phyloP scores from a whole-genome alignment of 2,888 invertebrate genomes.

The Agonum fuliginosum region DNA sequence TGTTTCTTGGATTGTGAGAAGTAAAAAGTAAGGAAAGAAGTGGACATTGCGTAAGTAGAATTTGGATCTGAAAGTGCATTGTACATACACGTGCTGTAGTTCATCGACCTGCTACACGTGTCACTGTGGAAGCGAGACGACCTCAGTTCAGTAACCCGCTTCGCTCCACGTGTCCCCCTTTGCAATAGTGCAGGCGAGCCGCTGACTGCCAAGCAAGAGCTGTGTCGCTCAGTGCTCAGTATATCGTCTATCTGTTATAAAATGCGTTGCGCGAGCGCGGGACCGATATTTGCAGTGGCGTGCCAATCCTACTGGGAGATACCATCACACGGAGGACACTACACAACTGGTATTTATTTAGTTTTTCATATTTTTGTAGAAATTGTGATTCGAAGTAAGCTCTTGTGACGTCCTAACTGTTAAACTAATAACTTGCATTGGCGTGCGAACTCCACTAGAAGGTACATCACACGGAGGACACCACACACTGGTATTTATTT shows the following conservation, averaged over 20 bases:
- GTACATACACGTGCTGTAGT: conserved; percentile 50
- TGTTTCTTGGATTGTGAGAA: background rate
- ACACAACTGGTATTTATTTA: too few relatives aligned
- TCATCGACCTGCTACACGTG: conserved; percentile 58
- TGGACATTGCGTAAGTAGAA: conserved; percentile 7
- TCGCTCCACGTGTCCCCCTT: conserved; percentile 57
- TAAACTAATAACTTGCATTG: too few relatives aligned
- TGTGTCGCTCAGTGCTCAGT: conserved; percentile 1
- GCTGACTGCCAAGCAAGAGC: background rate
- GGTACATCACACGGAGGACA: too few relatives aligned
- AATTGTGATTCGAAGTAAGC: too few relatives aligned
- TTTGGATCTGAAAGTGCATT: conserved; percentile 37
- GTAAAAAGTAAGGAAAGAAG: background rate
- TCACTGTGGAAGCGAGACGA: conserved; percentile 55
- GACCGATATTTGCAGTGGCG: background rate
- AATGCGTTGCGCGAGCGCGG: conserved; percentile 5
- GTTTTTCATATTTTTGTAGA: too few relatives aligned
- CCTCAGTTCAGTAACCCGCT: conserved; percentile 58
- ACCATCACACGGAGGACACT: background rate
- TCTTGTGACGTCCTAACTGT: too few relatives aligned
- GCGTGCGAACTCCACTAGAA: too few relatives aligned
- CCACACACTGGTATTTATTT: too few relatives aligned
- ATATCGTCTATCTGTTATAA: background rate
- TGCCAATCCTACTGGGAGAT: background rate
- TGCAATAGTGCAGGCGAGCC: background rate